Evolutionary conservation across 2,113 vertebrate genomes (phyloP), one percentile per base, ranked within the genome.

Genomic region (Eptesicus fuscus): DNA sequence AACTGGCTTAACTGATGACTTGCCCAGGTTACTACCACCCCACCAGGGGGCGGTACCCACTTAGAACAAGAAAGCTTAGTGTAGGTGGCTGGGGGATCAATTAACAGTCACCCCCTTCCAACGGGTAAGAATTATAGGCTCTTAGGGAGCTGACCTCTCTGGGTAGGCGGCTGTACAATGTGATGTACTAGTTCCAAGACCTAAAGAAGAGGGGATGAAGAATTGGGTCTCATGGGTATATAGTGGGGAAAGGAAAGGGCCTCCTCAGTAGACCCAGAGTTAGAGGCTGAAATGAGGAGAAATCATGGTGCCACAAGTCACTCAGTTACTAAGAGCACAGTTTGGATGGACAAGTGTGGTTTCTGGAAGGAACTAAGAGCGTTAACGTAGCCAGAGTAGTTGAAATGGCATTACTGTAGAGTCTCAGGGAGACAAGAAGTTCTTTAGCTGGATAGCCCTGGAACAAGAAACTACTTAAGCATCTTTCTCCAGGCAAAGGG

Each of bases 21-120:
- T 76, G 73, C 95, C 83, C 85, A 79, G 56, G 49, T 90, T 92
- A 88, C 53, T 95, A 82, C 96, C 91, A 95, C 93, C 91, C 96
- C 95, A 95, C 95, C 76, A 96, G 96, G 95, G 96, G 96, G 94
- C 91, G 77, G 85, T 88, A 96, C 95, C 94, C 88, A 83, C 95
- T 96, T 94, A 93, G 93, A 82, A 90, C 91, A 90, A 96, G 93
- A 95, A 76, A 83, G 69, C 51, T 89, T 91, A 51, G 47, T 67
- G 88, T 90, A 70, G 83, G 44, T 97, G 77, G 42, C 59, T 94
- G 73, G 61, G 84, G 80, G 80, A 95, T 56, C 90, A 91, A 85
- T 87, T 70, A 90, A 59, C 56, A 67, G 65, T 56, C 59, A 65
- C 49, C 65, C 65, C 17, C 47, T 59, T 71, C 49, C 25, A 82